phyloP scores from a whole-genome alignment of 2,797 vertebrate genomes.

The Australoheros facetus region DNA sequence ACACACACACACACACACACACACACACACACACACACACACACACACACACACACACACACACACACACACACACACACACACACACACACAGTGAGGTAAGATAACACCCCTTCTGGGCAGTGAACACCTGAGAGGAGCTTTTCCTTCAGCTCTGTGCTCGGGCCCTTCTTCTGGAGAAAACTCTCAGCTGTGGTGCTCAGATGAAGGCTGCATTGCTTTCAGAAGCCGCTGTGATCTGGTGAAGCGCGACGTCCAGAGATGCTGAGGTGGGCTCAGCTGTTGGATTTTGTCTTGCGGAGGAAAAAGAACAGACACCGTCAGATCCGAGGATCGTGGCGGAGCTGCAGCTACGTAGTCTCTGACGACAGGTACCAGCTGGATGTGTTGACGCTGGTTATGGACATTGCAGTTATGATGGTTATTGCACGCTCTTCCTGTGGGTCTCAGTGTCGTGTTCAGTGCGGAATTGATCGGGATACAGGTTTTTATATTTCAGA shows the following conservation, averaged over 20 bases:
- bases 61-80: not conserved
- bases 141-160: not conserved
- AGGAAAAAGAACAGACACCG: constrained; percentile 24
- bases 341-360: constrained; percentile 38
- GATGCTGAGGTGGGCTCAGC: constrained; percentile 76
- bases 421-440: not conserved
- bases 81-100: not conserved
- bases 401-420: not conserved
- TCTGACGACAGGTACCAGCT: constrained; percentile 38
- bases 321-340: constrained; percentile 5
- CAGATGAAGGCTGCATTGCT: not conserved
- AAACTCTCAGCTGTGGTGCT: not conserved
- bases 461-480: not conserved
- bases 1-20: no score
- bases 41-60: constrained; percentile 13
- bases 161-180: not conserved
- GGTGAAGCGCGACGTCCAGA: not conserved
- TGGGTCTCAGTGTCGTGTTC: not conserved
- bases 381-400: not conserved
- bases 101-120: constrained; percentile 10
- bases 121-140: constrained; percentile 9
- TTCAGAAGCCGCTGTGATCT: not conserved
- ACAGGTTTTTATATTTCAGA: not conserved
- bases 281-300: constrained; percentile 73
- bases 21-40: not conserved